A percentile compares a stretch with the other conserved stretches of the same genome.
Conservation (phyloP, 2,797 vertebrate species). For the Denticeps clupeoides region DNA sequence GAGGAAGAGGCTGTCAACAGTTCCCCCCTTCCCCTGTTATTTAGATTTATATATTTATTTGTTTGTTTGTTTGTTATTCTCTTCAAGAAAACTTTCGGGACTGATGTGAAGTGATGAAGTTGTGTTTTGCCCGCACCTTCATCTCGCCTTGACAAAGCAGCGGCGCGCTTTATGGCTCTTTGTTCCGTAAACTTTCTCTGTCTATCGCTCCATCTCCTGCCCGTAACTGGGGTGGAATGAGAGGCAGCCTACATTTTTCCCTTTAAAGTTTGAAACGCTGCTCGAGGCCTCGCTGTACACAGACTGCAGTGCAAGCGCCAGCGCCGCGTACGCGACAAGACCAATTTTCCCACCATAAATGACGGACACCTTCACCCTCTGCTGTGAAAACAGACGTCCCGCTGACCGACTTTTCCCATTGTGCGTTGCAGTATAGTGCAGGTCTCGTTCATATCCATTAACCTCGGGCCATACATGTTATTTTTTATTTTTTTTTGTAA, state of each 20-base stretch:
- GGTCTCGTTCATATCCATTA: too few relatives aligned
- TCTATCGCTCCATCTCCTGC: slow-evolving; percentile 18
- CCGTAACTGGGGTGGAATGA: slow-evolving; percentile 27
- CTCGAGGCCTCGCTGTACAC: slow-evolving; percentile 19
- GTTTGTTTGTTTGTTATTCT: slow-evolving; percentile 17
- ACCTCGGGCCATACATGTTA: too few relatives aligned
- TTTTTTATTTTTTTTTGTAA: too few relatives aligned
- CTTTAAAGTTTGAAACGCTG: slow-evolving; percentile 29
- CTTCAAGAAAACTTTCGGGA: slow-evolving; percentile 14
- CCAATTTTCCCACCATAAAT: too few relatives aligned
- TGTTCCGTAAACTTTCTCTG: neutral
- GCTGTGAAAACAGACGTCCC: too few relatives aligned
- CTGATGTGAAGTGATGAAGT: slow-evolving; percentile 8
- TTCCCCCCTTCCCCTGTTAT: slow-evolving; percentile 30
- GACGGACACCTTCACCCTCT: too few relatives aligned
- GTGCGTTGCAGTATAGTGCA: too few relatives aligned
- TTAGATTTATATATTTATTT: slow-evolving; percentile 10
- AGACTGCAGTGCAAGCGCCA: neutral
- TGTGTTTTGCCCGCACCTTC: neutral
- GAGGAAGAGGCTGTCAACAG: slow-evolving; percentile 61
- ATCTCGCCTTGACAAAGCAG: slow-evolving; percentile 39
- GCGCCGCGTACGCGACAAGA: too few relatives aligned
- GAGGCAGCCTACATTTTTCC: slow-evolving; percentile 3
- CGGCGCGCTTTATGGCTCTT: slow-evolving; percentile 5
- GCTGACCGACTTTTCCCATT: too few relatives aligned